Conservation (phyloP, 64 coral and sea anemone genomes). For the Trachythela sp. region DNA sequence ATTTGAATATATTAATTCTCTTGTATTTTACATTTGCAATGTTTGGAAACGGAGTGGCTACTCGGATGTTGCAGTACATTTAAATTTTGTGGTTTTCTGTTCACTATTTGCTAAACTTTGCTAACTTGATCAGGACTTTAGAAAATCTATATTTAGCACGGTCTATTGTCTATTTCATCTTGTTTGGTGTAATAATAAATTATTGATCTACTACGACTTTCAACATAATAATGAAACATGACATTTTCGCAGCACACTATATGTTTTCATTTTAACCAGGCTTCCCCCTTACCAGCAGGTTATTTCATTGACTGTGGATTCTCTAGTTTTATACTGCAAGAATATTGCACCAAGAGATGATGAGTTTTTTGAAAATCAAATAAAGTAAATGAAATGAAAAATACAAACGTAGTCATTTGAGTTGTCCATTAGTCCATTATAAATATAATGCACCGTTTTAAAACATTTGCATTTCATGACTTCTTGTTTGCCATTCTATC, state of each 20-base stretch:
- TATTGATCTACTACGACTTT: neutral
- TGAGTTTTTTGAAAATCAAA: neutral
- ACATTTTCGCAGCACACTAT: neutral
- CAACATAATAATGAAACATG: neutral
- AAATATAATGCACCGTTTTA: neutral
- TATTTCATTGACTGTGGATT: neutral
- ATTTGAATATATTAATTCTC: neutral
- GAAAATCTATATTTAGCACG: neutral
- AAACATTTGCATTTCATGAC: neutral
- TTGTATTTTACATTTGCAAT: too few species aligned
- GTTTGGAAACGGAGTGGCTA: too few species aligned
- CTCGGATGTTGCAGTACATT: neutral
- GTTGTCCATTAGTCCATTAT: neutral
- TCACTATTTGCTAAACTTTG: neutral
- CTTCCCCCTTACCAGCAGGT: neutral
- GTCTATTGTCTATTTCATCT: slow-evolving; percentile 11
- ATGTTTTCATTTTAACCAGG: neutral
- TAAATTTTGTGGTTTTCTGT: neutral
- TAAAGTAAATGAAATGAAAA: neutral
- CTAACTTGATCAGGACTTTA: neutral
- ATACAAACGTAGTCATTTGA: neutral
- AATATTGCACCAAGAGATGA: neutral
- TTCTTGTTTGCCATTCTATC: too few species aligned
- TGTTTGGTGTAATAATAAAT: slow-evolving; percentile 19
- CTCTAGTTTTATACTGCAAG: neutral